A percentile compares a stretch with the other conserved stretches of the same genome.
phyloP scores from a whole-genome alignment of 2,888 invertebrate genomes.

The Mesopsocus fuscifrons region DNA sequence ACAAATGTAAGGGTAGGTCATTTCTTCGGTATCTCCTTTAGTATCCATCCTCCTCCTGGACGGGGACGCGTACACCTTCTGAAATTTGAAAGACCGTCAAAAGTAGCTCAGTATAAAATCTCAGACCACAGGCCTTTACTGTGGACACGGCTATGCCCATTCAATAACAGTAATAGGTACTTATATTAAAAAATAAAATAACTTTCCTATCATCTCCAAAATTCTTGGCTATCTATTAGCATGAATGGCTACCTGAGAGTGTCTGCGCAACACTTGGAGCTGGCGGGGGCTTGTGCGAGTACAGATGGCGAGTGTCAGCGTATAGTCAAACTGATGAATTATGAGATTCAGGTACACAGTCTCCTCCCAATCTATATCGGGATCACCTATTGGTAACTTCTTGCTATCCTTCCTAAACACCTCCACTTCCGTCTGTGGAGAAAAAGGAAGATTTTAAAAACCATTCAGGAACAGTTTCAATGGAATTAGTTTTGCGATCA shows the following conservation, averaged over 20 bases:
- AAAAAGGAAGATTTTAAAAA: constrained; percentile 10
- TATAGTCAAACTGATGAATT: constrained; percentile 97
- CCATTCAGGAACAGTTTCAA: no score
- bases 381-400: constrained; percentile 89
- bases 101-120: neutral
- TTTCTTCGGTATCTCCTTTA: constrained; percentile 95
- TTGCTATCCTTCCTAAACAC: constrained; percentile 95
- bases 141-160: no score
- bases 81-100: constrained; percentile 17
- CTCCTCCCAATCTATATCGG: constrained; percentile 97
- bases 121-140: no score
- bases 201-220: no score
- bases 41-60: constrained; percentile 93
- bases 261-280: constrained; percentile 82
- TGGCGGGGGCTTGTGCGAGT: constrained; percentile 94
- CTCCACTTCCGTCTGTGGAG: constrained; percentile 73
- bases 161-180: no score
- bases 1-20: constrained; percentile 97
- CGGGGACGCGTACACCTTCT: constrained; percentile 90
- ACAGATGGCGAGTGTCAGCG: constrained; percentile 91
- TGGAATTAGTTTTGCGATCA: no score
- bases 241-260: constrained; percentile 71
- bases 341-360: constrained; percentile 95
- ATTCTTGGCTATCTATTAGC: no score
- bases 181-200: no score